These are phyloP conservation scores for Margarornis squamiger DNA, from an alignment of 2,797 vertebrate genomes.

Conservation along the genomic window DNA sequence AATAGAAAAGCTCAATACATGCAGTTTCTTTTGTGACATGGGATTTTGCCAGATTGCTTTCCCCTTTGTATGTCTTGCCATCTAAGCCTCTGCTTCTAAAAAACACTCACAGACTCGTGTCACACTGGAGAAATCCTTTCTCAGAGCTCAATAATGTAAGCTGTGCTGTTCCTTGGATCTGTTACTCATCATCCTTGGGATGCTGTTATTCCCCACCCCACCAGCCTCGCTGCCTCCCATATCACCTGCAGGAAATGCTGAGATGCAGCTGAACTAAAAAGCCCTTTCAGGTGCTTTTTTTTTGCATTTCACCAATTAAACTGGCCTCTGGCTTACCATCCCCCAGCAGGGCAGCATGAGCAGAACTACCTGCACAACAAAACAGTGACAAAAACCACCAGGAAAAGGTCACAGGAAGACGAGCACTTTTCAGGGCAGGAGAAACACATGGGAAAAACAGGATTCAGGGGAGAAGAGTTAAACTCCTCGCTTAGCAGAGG, in stretches of 20 bases:
- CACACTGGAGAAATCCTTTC: background rate
- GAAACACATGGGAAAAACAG: background rate
- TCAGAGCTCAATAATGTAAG: background rate
- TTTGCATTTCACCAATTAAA: background rate
- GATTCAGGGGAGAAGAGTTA: background rate
- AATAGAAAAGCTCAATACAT: background rate
- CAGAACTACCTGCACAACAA: background rate
- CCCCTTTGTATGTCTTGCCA: background rate
- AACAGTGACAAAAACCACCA: background rate
- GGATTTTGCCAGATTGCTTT: background rate
- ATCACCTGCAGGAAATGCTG: background rate
- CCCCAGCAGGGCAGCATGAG: background rate
- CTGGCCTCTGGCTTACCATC: background rate
- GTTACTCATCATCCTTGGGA: background rate
- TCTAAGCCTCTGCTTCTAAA: background rate
- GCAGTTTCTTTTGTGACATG: background rate
- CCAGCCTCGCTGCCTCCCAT: background rate
- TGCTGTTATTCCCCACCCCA: background rate
- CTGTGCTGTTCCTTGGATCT: background rate
- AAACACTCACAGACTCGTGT: background rate
- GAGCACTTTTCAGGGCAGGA: background rate
- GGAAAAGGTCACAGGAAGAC: accelerated
- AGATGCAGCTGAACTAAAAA: background rate
- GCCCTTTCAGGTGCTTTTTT: background rate
- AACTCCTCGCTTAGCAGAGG: accelerated